phyloP scores from a whole-genome alignment of 2,888 invertebrate genomes.

The Ochropacha duplaris region DNA sequence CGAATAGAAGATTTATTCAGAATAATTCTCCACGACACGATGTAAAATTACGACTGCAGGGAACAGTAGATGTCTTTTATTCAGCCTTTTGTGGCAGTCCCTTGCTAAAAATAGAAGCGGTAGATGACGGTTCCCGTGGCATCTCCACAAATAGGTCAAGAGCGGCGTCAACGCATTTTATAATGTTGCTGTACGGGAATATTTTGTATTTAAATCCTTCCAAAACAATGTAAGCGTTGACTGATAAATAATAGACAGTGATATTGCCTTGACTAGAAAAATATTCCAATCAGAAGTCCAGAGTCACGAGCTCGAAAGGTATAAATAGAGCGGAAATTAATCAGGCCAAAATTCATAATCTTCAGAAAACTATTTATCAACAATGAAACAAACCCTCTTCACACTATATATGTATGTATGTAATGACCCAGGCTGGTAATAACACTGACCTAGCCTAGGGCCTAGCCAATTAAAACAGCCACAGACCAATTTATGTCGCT shows the following conservation, averaged over 20 bases:
- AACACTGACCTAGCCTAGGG: background rate
- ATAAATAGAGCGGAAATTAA: background rate
- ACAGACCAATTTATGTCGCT: background rate
- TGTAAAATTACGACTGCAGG: background rate
- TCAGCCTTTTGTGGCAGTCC: conserved; percentile 1
- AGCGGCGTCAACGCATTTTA: conserved; percentile 9
- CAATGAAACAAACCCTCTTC: background rate
- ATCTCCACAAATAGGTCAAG: conserved; percentile 23
- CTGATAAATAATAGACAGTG: too few species aligned
- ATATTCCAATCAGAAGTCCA: too few species aligned
- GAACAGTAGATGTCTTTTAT: background rate
- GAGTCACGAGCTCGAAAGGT: background rate
- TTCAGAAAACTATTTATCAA: background rate
- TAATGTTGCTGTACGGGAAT: background rate
- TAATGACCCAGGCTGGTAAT: background rate
- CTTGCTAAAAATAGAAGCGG: conserved; percentile 18
- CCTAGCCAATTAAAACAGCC: background rate
- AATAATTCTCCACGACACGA: background rate
- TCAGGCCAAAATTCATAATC: background rate
- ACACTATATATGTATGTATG: background rate
- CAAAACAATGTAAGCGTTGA: too few species aligned
- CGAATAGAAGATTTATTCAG: background rate
- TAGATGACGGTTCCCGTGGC: conserved; percentile 8
- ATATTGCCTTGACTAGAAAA: too few species aligned
- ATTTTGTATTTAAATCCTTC: too few species aligned